phyloP scores from a whole-genome alignment of 2,113 vertebrate genomes.

The Polypterus senegalus region DNA sequence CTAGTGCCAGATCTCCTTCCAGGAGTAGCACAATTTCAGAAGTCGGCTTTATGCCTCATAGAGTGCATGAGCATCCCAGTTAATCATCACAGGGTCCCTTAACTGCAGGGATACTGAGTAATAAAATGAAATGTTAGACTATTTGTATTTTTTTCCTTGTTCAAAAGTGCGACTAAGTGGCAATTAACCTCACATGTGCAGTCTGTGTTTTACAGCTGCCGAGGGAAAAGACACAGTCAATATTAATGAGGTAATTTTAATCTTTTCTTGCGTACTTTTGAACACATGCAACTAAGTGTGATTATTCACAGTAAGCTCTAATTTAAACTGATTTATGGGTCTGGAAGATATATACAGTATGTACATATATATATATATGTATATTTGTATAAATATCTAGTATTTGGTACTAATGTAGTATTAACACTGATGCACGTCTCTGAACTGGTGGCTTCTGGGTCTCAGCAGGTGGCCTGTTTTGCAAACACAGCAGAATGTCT shows the following conservation, averaged over 20 bases:
- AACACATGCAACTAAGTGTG: constrained; percentile 6
- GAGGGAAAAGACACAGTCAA: constrained; percentile 9
- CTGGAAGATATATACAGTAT: fast-evolving
- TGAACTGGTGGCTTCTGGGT: background rate
- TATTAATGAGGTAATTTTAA: constrained; percentile 8
- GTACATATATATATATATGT: background rate
- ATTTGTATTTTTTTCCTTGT: too few species aligned
- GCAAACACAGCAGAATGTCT: background rate
- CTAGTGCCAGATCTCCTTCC: too few species aligned
- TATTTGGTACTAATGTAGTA: background rate
- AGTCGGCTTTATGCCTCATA: too few species aligned
- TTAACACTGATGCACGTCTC: background rate
- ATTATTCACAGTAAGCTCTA: background rate
- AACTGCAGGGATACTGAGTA: too few species aligned
- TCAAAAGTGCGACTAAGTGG: constrained; percentile 7
- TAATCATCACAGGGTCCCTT: too few species aligned
- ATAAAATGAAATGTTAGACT: too few species aligned
- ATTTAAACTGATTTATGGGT: background rate
- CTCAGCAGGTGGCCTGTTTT: background rate
- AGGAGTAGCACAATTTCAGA: too few species aligned
- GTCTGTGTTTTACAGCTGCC: constrained; percentile 1
- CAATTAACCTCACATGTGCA: constrained; percentile 5
- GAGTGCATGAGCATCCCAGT: too few species aligned
- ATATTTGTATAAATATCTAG: background rate
- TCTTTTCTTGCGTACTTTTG: constrained; percentile 6